Evolutionary conservation across 2,113 vertebrate species (phyloP), one percentile per base, ranked within the genome.

Genomic region (Coturnix japonica): DNA sequence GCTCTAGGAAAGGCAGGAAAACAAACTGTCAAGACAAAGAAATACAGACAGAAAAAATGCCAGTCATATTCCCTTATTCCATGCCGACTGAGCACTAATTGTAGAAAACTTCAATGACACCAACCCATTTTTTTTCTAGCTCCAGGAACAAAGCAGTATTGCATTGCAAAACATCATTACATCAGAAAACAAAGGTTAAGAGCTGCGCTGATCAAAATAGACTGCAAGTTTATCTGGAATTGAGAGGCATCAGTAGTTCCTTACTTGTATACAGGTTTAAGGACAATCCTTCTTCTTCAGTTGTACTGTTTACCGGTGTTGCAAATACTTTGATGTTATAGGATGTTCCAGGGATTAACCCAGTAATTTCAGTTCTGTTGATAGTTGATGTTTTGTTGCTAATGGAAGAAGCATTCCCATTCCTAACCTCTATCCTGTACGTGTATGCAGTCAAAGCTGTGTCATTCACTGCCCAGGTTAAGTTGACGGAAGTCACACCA

Each of bases 401-500:
- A 28, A 1, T 0, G n/a, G 4, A 0, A 4, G 31, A 4, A 16
- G 0, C 16, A 20, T 2, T 41, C 3, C 1, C 16, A 20, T 2
- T 41, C 3, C 1, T 16, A 73, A 85, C 5, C 63, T 76, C 65
- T 31, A 84, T 37, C 37, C 37, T 74, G n/a, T 81, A 87, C 0
- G 16, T 59, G 51, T 73, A 87, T 21, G 25, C 5, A 17, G 6
- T 18, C 6, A 56, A 28, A 69, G 39, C 19, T 28, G 3, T 8
- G 28, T 78, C 8, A 2, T 6, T 77, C 93, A 96, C 82, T 83
- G 1, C 1, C 98, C 98, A 98, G 1, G 1, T 84, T 70, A 98
- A 74, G 7, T 0, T 91, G 43, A 98, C 70, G 15, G 0, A 33
- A 2, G 65, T 61, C 54, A 91, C 88, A 19, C 15, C 89, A 49